These are phyloP conservation scores for Rana temporaria DNA, from an alignment of 2,113 vertebrate species.

Conservation along the genomic window DNA sequence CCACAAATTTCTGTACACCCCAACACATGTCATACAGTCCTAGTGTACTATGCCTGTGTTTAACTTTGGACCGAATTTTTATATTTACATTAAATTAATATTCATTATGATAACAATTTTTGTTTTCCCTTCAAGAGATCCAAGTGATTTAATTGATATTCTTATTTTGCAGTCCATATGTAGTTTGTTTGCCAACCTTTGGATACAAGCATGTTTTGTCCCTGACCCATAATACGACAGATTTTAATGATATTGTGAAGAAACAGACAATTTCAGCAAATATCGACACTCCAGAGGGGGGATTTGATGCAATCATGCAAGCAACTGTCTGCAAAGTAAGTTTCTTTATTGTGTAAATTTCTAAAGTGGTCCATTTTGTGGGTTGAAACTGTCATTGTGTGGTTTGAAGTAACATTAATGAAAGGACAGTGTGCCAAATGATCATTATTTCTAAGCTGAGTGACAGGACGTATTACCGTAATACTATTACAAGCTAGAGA, in stretches of 20 bases:
- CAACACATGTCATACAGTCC: no score
- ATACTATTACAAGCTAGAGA: no score
- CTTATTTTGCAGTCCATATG: constrained; percentile 73
- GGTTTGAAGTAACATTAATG: not conserved
- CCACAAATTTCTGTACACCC: no score
- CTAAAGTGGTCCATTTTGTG: no score
- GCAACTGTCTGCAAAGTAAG: constrained; percentile 94
- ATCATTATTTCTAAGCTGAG: not conserved
- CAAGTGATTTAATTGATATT: not conserved
- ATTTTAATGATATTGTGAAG: constrained; percentile 90
- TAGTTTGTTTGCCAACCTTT: constrained; percentile 83
- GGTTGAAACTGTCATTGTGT: no score
- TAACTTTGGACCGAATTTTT: no score
- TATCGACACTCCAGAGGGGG: constrained; percentile 87
- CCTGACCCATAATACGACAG: constrained; percentile 84
- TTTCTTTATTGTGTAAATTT: not conserved
- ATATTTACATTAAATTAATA: no score
- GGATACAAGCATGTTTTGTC: constrained; percentile 93
- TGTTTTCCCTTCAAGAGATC: not conserved
- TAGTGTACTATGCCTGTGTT: no score
- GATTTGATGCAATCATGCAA: constrained; percentile 97
- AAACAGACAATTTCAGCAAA: constrained; percentile 89
- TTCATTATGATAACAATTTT: not conserved
- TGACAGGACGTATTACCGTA: no score
- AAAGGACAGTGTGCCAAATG: not conserved